Conservation (phyloP, 2,888 invertebrate species). For the Capitulum mitella region DNA sequence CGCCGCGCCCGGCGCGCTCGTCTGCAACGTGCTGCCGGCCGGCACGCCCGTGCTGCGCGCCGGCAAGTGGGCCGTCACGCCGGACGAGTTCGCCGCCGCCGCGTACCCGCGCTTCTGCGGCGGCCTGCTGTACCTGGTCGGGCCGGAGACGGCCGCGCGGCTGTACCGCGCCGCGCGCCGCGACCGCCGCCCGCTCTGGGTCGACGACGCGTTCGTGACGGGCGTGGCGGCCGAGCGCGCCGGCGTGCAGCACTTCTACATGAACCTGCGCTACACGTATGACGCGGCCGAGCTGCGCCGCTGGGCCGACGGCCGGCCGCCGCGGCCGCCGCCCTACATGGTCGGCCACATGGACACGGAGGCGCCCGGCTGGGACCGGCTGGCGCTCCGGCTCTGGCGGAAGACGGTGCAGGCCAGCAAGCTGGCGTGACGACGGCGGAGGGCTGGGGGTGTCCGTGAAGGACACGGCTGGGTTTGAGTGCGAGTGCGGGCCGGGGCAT, state of each 20-base stretch:
- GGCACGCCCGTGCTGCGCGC: conserved; percentile 37
- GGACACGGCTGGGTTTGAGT: too few species aligned
- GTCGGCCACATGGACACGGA: conserved; percentile 33
- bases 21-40: conserved; percentile 32
- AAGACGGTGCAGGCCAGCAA: neutral
- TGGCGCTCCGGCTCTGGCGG: neutral
- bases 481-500: too few species aligned
- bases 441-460: too few species aligned
- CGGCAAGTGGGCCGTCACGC: conserved; percentile 39
- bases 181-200: conserved; percentile 46
- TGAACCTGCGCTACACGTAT: conserved; percentile 33
- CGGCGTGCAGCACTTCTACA: conserved; percentile 30
- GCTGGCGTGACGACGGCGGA: neutral
- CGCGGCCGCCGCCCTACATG: conserved; percentile 29
- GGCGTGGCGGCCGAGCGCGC: conserved; percentile 40
- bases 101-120: conserved; percentile 41
- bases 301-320: conserved; percentile 26
- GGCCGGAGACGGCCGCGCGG: conserved; percentile 37
- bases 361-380: conserved; percentile 27
- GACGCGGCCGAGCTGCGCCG: conserved; percentile 30
- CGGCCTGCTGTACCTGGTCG: conserved; percentile 40
- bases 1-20: conserved; percentile 28
- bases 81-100: conserved; percentile 38
- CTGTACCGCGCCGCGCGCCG: conserved; percentile 41
- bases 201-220: conserved; percentile 50